Base-by-base conservation (phyloP, 2,888 invertebrate species). In the Amblyteles armatorius region DNA sequence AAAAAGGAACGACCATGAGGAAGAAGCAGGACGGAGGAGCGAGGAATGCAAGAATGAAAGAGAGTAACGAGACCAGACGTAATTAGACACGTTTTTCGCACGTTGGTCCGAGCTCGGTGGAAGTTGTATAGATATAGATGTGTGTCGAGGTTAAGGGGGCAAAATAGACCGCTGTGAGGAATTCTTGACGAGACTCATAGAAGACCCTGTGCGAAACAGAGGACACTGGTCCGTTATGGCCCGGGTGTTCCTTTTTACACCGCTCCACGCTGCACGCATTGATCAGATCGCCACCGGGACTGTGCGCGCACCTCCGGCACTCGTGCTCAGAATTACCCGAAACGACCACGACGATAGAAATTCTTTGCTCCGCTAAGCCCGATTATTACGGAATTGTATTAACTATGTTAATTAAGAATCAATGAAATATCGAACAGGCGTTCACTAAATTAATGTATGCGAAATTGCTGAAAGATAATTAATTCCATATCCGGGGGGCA, bases 41-140 rank as follows among this genome's bases (percentile, higher is more conserved):
- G 55, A 6, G 11, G 40, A 40, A 78, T 22, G 69, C 52, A 36
- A 67, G 82, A 50, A 74, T 69, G 40, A 78, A 80, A 36, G 50
- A 65, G 78, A 81, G 72, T 68, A 69, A 85, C 48, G 63, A 73
- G 22, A 40, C 33, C 50, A 69, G 22, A 60, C 69, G 81, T 69
- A 81, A 81, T 76, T 81, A 81, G 60, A 69, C 69, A 26, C 69
- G 69, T 48, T 19, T 11, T 33, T 13, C 36, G n/a, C 16, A 22
- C 57, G 44, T 48, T 19, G 19, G 74, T 19, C 57, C 36, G 19
- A 29, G 29, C 29, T 9, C 13, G 16, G 26, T 6, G 60, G 60
- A 29, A 26, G 7, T 60, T 22, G 13, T 29, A 29, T 26, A 60
- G 5, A 60, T 60, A 60, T 60, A 60, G 29, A 60, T 60, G 26